Evolutionary conservation across 2,113 vertebrate genomes (phyloP).

Genomic region (Galeopterus variegatus): DNA sequence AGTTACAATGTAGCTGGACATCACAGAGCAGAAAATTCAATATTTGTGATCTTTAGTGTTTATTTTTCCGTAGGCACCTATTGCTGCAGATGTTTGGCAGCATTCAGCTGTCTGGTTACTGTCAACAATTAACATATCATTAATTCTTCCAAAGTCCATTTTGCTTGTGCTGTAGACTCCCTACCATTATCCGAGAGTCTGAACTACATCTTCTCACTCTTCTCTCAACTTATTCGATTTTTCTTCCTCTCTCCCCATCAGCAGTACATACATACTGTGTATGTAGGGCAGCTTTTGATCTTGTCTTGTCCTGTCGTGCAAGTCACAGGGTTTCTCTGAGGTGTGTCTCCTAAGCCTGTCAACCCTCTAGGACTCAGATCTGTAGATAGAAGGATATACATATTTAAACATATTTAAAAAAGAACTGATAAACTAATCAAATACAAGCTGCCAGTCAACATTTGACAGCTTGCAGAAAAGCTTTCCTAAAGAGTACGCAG

Average conservation of each 20-base stretch:
- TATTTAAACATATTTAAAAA: neutral
- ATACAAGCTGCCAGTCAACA: constrained; percentile 11
- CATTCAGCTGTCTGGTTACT: neutral
- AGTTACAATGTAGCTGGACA: neutral
- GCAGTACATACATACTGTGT: neutral
- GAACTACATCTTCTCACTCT: neutral
- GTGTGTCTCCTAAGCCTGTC: constrained; percentile 52
- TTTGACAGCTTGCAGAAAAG: constrained; percentile 47
- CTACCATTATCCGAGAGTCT: neutral
- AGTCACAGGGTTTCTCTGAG: constrained; percentile 40
- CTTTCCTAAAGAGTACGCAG: neutral
- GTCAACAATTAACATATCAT: neutral
- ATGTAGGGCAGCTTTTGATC: neutral
- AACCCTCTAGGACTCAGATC: constrained; percentile 51
- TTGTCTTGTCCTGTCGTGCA: neutral
- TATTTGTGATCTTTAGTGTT: neutral
- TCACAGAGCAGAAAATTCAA: neutral
- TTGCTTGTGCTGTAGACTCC: neutral
- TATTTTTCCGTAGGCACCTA: neutral
- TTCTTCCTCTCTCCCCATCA: neutral
- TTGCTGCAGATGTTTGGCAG: neutral
- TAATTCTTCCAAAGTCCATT: neutral
- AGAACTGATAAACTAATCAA: constrained; percentile 60
- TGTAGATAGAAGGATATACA: constrained; percentile 29
- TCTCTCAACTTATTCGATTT: neutral